Evolutionary conservation across 2,888 invertebrate species (phyloP), one percentile per base, ranked within the genome.

Genomic region (Choristoneura rosaceana): DNA sequence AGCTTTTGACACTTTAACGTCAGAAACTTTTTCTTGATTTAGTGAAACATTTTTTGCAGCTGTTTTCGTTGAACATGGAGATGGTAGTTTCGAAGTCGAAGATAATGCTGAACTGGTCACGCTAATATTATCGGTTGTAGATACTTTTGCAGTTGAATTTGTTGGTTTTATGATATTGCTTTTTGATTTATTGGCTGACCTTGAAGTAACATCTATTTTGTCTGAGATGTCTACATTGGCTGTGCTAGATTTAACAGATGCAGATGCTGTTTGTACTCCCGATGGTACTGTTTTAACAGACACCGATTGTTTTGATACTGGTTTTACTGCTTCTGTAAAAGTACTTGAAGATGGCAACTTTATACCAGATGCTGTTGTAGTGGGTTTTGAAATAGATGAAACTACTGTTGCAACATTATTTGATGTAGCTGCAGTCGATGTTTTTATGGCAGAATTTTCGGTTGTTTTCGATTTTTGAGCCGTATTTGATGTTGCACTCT

Each of bases 1-100:
- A 67, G 61, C 41, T 25, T 70, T 71, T 60, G 64, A 73, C 76
- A 59, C 74, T 78, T 84, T 84, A 65, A 47, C 76, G 66, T 77
- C 78, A 82, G 84, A 74, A 77, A 80, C 76, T 78, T 83, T 86
- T 34, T 78, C 74, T 50, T 78, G 78, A 69, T 43, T 76, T 76
- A 80, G 71, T 50, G 52, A 75, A 8, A 58, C 50, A 66, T 68
- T 17, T 71, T 70, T 75, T 15, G 62, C 14, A 3, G 50, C 38
- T 33, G 70, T 25, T 64, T 75, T 78, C 73, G 70, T 64, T 77
- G 70, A 65, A 63, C 71, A 75, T 71, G 61, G 67, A 33, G 50
- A 50, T 47, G 62, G 76, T 2, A 75, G 62, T 71, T 78, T 77
- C 17, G 73, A 64, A 58, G 34, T 62, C n/a, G 61, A 43, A 34